Evolutionary conservation across 2,797 vertebrate species (phyloP), one percentile per base, ranked within the genome.

Genomic region (Aselliscus stoliczkanus): DNA sequence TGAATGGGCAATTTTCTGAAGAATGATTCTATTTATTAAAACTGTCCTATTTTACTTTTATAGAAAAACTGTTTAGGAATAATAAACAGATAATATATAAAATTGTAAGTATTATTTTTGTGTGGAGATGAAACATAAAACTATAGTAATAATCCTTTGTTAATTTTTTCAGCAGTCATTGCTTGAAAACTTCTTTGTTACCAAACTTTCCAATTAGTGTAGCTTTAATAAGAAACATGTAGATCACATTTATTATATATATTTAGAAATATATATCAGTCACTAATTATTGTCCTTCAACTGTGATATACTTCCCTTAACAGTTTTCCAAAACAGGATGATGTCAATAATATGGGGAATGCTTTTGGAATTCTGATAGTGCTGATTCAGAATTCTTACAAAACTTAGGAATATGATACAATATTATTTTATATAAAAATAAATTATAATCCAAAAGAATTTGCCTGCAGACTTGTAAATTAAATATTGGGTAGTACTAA

Each of bases 381-480:
- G 94, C 97, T 97, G 96, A 98, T 97, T 98, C 97, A 97, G 97
- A 96, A 96, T 81, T 96, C 94, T 93, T 62, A 29, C 39, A 92
- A 44, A 92, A 97, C 91, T 97, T 96, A 3, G 39, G 82, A 97
- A 83, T 89, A 92, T 37, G 96, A 93, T 69, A 95, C 29, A 96
- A 96, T 34, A 44, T 11, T 67, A 21, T 72, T 97, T 76, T 83
- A 72, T 18, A 81, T 60, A 52, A 72, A 96, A 95, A 58, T 94
- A 93, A 67, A 37, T 52, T 56, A 73, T 39, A 82, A 47, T 88
- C 62, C 75, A 95, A 34, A 52, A 23, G 0, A 96, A 79, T 76
- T 89, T 25, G 4, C 60, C 64, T 2, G 85, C 17, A 93, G 47
- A 39, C 65, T 70, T 90, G 83, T 34, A 95, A 96, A 93, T 23